Conservation (phyloP, 2,113 vertebrate genomes). For the Harpagus bidentatus region DNA sequence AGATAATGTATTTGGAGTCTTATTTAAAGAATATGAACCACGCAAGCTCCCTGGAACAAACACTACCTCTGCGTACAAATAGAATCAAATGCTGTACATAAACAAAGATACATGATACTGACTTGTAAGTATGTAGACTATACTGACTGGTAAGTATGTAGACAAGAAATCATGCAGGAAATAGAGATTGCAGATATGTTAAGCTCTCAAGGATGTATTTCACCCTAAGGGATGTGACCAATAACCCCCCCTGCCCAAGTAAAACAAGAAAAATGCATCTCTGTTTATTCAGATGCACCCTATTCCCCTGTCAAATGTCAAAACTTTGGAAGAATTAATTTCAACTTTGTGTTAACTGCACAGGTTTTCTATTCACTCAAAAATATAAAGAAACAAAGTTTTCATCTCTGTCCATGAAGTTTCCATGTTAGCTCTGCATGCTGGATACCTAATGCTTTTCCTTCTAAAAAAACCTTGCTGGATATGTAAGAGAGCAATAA, state of each 20-base stretch:
- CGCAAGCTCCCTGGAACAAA: constrained; percentile 24
- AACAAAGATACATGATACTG: constrained; percentile 56
- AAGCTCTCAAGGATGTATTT: not conserved
- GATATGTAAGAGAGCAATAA: constrained; percentile 17
- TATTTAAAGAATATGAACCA: constrained; percentile 61
- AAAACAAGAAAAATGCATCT: not conserved
- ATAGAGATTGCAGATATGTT: not conserved
- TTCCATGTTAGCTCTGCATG: not conserved
- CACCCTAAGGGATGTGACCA: not conserved
- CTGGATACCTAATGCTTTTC: not conserved
- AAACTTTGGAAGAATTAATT: not conserved
- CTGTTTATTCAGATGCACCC: not conserved
- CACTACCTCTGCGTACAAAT: constrained; percentile 43
- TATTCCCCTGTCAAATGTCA: not conserved
- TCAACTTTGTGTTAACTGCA: not conserved
- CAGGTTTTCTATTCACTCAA: not conserved
- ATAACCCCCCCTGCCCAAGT: not conserved
- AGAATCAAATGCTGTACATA: constrained; percentile 46
- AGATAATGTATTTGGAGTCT: constrained; percentile 32
- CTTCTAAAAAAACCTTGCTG: not conserved
- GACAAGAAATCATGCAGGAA: constrained; percentile 32
- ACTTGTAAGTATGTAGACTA: constrained; percentile 39
- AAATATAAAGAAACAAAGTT: not conserved
- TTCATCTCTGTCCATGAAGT: not conserved
- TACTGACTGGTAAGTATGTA: constrained; percentile 12